Conservation (phyloP, 2,113 vertebrate species). For the Leptocoma aspasia region DNA sequence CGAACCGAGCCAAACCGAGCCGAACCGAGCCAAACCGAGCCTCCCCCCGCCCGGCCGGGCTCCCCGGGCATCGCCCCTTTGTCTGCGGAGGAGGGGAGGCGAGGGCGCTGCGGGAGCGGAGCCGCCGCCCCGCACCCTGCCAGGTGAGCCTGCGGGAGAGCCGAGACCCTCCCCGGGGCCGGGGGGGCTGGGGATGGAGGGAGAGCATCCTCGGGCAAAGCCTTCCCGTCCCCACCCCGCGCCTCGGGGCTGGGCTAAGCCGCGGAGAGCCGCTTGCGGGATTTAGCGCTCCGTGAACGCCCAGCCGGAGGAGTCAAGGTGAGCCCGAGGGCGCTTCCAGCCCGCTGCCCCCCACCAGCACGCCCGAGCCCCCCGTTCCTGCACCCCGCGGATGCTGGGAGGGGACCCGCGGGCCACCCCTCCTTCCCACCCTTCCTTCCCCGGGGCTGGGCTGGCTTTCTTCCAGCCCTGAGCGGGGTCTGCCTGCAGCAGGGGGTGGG, state of each 20-base stretch:
- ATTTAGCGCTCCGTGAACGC: neutral
- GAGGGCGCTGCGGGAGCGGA: neutral
- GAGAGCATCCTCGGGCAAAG: neutral
- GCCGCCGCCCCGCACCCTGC: neutral
- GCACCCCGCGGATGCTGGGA: neutral
- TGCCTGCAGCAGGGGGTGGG: neutral
- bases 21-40: neutral
- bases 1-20: neutral
- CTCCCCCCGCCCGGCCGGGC: neutral
- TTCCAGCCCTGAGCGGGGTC: neutral
- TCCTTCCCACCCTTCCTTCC: neutral
- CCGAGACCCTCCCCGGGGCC: neutral
- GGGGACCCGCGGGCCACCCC: neutral
- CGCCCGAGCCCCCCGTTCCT: neutral
- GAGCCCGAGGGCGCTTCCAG: conserved; percentile 33
- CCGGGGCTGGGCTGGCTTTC: neutral
- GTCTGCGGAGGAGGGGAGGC: neutral
- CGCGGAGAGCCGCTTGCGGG: neutral
- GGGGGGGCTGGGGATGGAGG: neutral
- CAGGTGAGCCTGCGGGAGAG: conserved; percentile 12
- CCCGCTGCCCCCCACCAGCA: neutral
- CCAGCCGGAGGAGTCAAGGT: neutral
- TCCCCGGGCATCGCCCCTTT: conserved; percentile 28
- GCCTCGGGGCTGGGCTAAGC: neutral
- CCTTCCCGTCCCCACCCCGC: neutral